These are phyloP conservation scores for Choristoneura fumiferana DNA, from an alignment of 1,140 invertebrate species.

Conservation along the genomic window DNA sequence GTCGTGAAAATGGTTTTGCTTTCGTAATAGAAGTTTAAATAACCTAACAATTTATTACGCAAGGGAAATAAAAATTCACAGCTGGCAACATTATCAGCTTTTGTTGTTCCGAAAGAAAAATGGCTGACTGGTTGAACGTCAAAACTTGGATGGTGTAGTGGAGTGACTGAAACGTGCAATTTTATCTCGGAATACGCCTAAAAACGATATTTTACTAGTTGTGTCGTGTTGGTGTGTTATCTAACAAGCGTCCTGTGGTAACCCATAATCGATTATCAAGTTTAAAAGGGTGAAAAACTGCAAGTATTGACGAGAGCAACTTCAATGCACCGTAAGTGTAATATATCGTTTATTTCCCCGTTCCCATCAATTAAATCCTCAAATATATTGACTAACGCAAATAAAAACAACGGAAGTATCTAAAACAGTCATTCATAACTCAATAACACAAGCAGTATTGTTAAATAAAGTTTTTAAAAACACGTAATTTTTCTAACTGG, in stretches of 20 bases:
- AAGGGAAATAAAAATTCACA: constrained; percentile 17
- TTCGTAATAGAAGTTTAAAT: background rate
- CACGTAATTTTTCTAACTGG: background rate
- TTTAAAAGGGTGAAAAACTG: background rate
- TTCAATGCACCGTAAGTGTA: constrained; percentile 11
- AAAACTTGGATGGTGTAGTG: constrained; percentile 57
- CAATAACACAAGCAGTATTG: background rate
- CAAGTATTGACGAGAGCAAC: constrained; percentile 8
- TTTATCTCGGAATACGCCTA: constrained; percentile 39
- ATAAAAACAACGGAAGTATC: background rate
- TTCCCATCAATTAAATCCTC: background rate
- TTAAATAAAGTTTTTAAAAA: background rate
- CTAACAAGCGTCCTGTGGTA: constrained; percentile 7
- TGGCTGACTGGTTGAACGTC: constrained; percentile 68
- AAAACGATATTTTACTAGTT: constrained; percentile 36
- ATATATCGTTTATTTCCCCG: background rate
- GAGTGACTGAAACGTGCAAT: constrained; percentile 54
- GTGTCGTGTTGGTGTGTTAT: constrained; percentile 36
- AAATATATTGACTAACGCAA: background rate
- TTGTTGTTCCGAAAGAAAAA: constrained; percentile 65
- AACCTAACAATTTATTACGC: background rate
- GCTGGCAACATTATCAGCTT: constrained; percentile 50
- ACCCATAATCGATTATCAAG: background rate
- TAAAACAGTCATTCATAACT: background rate
- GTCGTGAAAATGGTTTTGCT: too few relatives aligned